Evolutionary conservation across 1,140 invertebrate genomes (phyloP).

Genomic region (Antheraea mylitta): DNA sequence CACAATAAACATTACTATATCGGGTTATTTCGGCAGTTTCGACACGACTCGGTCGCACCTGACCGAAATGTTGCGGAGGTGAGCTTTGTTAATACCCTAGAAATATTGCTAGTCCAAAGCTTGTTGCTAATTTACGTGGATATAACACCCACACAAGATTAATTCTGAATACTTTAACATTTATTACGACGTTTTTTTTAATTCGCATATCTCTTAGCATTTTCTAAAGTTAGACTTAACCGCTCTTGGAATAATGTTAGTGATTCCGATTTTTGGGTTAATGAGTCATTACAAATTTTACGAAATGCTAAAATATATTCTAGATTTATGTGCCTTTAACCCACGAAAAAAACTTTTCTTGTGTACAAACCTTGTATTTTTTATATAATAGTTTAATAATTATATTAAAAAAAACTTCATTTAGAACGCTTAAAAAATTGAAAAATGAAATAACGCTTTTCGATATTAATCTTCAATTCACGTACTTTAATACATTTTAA

Average conservation of each 20-base stretch:
- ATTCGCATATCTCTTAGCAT: background rate
- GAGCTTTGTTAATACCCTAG: slow-evolving; percentile 9
- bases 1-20: slow-evolving; percentile 23
- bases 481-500: too few species aligned
- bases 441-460: too few species aligned
- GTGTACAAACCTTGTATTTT: too few species aligned
- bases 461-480: too few species aligned
- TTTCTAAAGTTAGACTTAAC: background rate
- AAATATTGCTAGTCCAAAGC: slow-evolving; percentile 6
- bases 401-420: too few species aligned
- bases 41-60: background rate
- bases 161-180: background rate
- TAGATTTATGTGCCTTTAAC: too few species aligned
- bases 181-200: background rate
- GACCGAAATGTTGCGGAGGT: slow-evolving; percentile 1
- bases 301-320: too few species aligned
- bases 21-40: slow-evolving; percentile 6
- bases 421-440: too few species aligned
- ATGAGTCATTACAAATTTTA: too few species aligned
- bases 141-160: background rate
- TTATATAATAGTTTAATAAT: too few species aligned
- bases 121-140: background rate
- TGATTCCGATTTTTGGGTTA: too few species aligned
- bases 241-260: background rate
- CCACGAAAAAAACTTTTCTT: too few species aligned